phyloP scores from a whole-genome alignment of 2,888 invertebrate genomes.

The Trachelus stipa region DNA sequence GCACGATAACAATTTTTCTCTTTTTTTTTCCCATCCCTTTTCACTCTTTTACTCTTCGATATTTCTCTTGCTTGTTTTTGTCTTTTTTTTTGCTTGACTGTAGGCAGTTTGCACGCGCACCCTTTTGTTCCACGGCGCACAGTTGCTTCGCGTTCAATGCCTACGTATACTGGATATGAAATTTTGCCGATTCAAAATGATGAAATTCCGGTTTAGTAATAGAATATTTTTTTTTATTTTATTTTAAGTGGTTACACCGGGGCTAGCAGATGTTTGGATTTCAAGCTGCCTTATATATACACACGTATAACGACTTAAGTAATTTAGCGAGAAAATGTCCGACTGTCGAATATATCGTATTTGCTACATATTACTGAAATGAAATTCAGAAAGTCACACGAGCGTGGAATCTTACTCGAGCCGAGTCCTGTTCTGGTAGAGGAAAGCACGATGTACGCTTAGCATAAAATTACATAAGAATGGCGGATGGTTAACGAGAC shows the following conservation, averaged over 20 bases:
- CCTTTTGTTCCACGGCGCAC: not conserved
- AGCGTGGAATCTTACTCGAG: not conserved
- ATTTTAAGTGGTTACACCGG: not conserved
- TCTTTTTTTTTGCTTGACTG: not conserved
- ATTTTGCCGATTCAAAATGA: not conserved
- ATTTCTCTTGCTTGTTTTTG: not conserved
- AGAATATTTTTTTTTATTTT: not conserved
- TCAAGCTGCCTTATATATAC: not conserved
- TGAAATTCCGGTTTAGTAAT: not conserved
- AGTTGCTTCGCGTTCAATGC: not conserved
- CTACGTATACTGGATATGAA: not conserved
- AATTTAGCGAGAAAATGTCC: not conserved
- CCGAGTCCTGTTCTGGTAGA: not conserved
- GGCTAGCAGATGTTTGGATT: not conserved
- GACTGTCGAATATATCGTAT: not conserved
- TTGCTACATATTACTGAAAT: not conserved
- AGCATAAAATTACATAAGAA: constrained; percentile 59
- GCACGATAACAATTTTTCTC: not conserved
- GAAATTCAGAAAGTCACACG: not conserved
- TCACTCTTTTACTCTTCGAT: not conserved
- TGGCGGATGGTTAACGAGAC: constrained; percentile 47
- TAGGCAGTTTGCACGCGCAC: not conserved
- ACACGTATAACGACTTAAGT: not conserved
- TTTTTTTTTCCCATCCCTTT: not conserved
- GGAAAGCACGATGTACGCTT: constrained; percentile 30